These are phyloP conservation scores for Athene cunicularia DNA, from an alignment of 2,113 vertebrate species.

Conservation along the genomic window DNA sequence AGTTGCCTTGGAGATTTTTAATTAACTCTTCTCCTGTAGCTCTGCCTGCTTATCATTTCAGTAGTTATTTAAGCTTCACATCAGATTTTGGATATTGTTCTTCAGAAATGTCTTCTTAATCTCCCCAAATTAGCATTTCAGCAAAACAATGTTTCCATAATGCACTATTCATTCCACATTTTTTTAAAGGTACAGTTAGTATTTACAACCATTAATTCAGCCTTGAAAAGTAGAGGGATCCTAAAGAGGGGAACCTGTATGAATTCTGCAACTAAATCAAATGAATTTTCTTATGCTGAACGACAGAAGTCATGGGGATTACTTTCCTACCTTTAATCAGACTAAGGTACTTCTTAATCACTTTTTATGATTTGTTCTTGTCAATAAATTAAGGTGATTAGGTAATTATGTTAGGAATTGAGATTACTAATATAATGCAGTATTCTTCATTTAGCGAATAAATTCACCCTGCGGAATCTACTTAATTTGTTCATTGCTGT, in stretches of 20 bases:
- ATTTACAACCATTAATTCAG: neutral
- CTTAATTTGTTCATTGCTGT: neutral
- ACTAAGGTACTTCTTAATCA: neutral
- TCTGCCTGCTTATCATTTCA: conserved; percentile 68
- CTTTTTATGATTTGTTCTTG: neutral
- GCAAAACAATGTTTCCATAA: conserved; percentile 26
- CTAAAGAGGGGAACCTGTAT: neutral
- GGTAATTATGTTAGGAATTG: neutral
- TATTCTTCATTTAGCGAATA: neutral
- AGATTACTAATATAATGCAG: neutral
- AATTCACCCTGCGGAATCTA: neutral
- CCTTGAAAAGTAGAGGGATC: neutral
- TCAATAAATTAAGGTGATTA: neutral
- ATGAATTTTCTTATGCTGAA: neutral
- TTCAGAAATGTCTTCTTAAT: conserved; percentile 60
- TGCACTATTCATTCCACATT: neutral
- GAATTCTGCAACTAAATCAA: neutral
- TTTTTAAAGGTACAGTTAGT: conserved; percentile 9
- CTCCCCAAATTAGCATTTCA: conserved; percentile 66
- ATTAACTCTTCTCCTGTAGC: conserved; percentile 73
- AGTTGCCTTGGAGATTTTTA: conserved; percentile 78
- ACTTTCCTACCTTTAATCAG: neutral
- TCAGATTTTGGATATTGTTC: conserved; percentile 69
- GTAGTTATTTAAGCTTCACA: conserved; percentile 65
- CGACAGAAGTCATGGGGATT: neutral